Evolutionary conservation across 2,797 vertebrate genomes (phyloP).

Genomic region (Phalanger gymnotis): DNA sequence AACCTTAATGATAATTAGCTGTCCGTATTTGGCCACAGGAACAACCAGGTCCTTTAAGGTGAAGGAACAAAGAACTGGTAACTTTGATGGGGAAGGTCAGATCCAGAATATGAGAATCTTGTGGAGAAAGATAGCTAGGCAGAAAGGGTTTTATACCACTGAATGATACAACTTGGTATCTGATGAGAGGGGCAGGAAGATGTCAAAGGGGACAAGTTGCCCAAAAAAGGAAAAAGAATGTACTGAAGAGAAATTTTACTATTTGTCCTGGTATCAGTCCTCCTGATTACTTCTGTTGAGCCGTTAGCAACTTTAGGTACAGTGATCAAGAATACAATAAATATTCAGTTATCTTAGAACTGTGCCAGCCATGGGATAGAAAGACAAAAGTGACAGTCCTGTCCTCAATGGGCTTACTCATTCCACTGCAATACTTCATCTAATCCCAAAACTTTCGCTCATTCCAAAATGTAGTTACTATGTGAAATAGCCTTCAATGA

Average conservation of each 20-base stretch:
- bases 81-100: neutral
- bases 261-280: neutral
- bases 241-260: neutral
- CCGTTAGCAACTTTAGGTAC: neutral
- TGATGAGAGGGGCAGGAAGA: neutral
- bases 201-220: neutral
- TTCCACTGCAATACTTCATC: conserved; percentile 24
- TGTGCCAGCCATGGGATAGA: neutral
- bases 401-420: neutral
- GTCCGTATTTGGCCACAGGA: neutral
- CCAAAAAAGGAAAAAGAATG: neutral
- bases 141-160: neutral
- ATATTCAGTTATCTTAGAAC: neutral
- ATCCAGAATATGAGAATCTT: neutral
- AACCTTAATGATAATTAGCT: conserved; percentile 1
- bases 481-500: conserved; percentile 25
- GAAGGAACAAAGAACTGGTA: neutral
- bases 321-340: neutral
- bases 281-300: neutral
- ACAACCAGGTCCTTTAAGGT: conserved; percentile 25
- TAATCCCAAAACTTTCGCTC: conserved; percentile 27
- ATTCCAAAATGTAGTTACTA: conserved; percentile 25
- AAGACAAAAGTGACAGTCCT: neutral
- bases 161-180: neutral
- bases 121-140: neutral